These are phyloP conservation scores for Doris montereyensis DNA, from an alignment of 2,888 invertebrate genomes.

Conservation along the genomic window DNA sequence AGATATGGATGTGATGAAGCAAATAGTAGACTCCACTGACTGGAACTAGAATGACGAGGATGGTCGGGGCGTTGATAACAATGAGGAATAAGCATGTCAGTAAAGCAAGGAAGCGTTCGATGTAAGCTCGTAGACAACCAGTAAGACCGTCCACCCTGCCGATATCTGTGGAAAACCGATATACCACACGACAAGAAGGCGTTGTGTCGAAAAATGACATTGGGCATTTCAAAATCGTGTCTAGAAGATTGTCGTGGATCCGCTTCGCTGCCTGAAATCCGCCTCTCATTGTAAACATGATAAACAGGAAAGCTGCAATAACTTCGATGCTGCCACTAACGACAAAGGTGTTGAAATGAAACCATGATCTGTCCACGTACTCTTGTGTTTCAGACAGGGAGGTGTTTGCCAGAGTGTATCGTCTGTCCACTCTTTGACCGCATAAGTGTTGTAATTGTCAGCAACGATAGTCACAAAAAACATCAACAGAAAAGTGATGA, in stretches of 20 bases:
- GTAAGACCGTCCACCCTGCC: slow-evolving; percentile 59
- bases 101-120: slow-evolving; percentile 49
- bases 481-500: neutral
- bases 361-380: neutral
- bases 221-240: slow-evolving; percentile 56
- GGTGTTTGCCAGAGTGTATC: slow-evolving; percentile 20
- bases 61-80: slow-evolving; percentile 57
- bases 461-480: neutral
- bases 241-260: slow-evolving; percentile 67
- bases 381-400: slow-evolving; percentile 7
- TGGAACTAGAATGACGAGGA: slow-evolving; percentile 55
- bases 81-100: slow-evolving; percentile 54
- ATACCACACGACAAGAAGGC: slow-evolving; percentile 70
- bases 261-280: slow-evolving; percentile 24
- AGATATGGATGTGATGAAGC: slow-evolving; percentile 64
- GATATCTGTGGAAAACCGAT: slow-evolving; percentile 67
- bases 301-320: slow-evolving; percentile 18
- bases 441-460: neutral
- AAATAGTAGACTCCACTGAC: slow-evolving; percentile 54
- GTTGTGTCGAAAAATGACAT: slow-evolving; percentile 72
- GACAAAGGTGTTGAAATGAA: neutral
- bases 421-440: slow-evolving; percentile 27
- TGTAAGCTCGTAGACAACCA: slow-evolving; percentile 44
- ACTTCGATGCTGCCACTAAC: slow-evolving; percentile 2
- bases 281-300: neutral